Conservation (phyloP, 2,888 invertebrate species). For the Ectemnius cavifrons region DNA sequence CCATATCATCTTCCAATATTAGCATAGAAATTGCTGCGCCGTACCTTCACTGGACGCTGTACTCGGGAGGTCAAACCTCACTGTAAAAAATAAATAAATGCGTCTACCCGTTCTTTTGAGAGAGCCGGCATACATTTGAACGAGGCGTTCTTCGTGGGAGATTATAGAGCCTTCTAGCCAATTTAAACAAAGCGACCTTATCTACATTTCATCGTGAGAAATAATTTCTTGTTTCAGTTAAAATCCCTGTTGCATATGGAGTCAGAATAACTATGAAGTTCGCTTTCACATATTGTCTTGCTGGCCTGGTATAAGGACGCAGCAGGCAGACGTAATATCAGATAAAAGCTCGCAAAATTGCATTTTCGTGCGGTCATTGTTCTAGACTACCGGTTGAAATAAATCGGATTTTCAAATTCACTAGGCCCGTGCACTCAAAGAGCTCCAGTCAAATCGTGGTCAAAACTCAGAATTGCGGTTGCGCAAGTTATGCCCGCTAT, state of each 20-base stretch:
- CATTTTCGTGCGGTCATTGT: constrained; percentile 55
- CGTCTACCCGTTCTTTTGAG: background rate
- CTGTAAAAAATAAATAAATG: constrained; percentile 17
- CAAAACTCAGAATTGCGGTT: constrained; percentile 36
- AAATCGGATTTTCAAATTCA: constrained; percentile 66
- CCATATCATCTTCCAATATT: constrained; percentile 30
- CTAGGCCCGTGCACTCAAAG: constrained; percentile 63
- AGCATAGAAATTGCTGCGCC: constrained; percentile 28
- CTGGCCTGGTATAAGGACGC: constrained; percentile 42
- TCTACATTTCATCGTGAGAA: constrained; percentile 31
- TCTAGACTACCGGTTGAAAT: constrained; percentile 48
- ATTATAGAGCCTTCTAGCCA: too few species aligned
- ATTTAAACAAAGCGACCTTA: constrained; percentile 2
- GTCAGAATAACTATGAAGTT: constrained; percentile 5
- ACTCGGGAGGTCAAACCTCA: background rate
- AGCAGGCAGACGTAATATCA: constrained; percentile 53
- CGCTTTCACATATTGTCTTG: constrained; percentile 43
- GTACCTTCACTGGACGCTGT: constrained; percentile 17
- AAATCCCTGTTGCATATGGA: too few species aligned
- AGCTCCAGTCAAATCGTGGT: constrained; percentile 50
- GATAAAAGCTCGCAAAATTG: constrained; percentile 61
- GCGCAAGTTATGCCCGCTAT: constrained; percentile 41
- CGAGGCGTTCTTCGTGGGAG: background rate
- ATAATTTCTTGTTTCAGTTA: constrained; percentile 9
- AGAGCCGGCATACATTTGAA: too few species aligned